Base-by-base conservation (phyloP, 2,888 invertebrate genomes). In the Pemphredon lugubris region DNA sequence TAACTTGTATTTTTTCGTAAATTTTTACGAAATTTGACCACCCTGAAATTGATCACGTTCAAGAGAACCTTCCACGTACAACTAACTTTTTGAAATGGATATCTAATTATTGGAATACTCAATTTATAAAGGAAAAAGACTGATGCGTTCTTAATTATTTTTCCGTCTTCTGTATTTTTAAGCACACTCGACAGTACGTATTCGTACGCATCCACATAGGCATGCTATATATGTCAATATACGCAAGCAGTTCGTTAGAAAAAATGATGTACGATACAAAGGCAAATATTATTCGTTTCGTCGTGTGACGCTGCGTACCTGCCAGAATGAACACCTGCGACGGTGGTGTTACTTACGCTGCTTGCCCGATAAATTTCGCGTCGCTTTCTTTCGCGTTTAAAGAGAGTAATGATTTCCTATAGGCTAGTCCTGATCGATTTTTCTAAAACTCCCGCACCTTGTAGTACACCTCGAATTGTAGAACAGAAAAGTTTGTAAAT, bases 271-370 rank as follows among this genome's bases (percentile, higher is more conserved):
- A 51, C 2, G 40, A 20, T 54, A 54, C 48, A 34, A 54, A 53
- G 9, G 40, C 44, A 30, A 59, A 53, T n/a, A n/a, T n/a, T 61
- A 66, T 66, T 66, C 47, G 61, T 66, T 66, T 60, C 23, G 16
- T 39, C n/a, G 60, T 48, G 40, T 53, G 40, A 45, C 53, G 20
- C 45, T 53, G 44, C 34, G 51, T 58, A 32, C 54, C 45, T 34
- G 50, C 44, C 40, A 66, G 23, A 23, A 30, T 23, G 48, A 32
- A 42, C 37, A 32, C 54, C 23, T 11, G 34, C 32, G 32, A 34
- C 34, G 20, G 13, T 34, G 26, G 16, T 26, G 40, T 54, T 42
- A 48, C 20, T 9, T 23, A 53, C 40, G 60, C 47, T 47, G 45
- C 18, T 30, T n/a, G n/a, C n/a, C n/a, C n/a, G 30, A 42, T 42